phyloP scores from a whole-genome alignment of 2,888 invertebrate genomes.

The Scaptomyza parva region DNA sequence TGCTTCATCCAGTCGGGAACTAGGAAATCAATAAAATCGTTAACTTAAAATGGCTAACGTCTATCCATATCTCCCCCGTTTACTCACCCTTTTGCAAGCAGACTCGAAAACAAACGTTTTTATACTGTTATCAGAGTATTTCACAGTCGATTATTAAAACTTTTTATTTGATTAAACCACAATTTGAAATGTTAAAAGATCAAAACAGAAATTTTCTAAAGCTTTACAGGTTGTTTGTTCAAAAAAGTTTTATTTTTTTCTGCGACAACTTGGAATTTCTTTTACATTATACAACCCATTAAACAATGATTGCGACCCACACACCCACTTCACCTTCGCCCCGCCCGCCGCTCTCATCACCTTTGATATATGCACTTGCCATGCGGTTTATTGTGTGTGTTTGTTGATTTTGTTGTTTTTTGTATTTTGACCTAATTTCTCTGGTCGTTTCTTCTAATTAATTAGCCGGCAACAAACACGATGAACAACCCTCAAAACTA shows the following conservation, averaged over 20 bases:
- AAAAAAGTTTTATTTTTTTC: neutral
- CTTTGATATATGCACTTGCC: constrained; percentile 63
- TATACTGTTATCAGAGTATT: too few species aligned
- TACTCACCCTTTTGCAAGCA: too few species aligned
- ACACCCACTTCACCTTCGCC: neutral
- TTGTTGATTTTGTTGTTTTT: constrained; percentile 25
- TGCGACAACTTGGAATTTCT: constrained; percentile 28
- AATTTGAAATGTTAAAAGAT: neutral
- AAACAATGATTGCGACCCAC: neutral
- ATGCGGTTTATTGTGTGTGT: constrained; percentile 7
- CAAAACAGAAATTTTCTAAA: neutral
- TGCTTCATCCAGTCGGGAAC: too few species aligned
- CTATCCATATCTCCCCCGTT: too few species aligned
- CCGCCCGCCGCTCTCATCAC: constrained; percentile 8
- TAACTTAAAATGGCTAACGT: too few species aligned
- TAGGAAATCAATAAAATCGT: too few species aligned
- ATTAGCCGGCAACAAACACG: constrained; percentile 63
- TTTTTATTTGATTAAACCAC: too few species aligned
- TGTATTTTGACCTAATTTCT: constrained; percentile 67
- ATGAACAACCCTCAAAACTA: constrained; percentile 44
- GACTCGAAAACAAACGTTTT: too few species aligned
- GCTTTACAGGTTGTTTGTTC: neutral
- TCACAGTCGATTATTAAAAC: too few species aligned
- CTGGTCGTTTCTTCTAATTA: constrained; percentile 62
- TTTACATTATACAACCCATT: constrained; percentile 3